Conservation (phyloP, 2,797 vertebrate species). For the Prunella strophiata region DNA sequence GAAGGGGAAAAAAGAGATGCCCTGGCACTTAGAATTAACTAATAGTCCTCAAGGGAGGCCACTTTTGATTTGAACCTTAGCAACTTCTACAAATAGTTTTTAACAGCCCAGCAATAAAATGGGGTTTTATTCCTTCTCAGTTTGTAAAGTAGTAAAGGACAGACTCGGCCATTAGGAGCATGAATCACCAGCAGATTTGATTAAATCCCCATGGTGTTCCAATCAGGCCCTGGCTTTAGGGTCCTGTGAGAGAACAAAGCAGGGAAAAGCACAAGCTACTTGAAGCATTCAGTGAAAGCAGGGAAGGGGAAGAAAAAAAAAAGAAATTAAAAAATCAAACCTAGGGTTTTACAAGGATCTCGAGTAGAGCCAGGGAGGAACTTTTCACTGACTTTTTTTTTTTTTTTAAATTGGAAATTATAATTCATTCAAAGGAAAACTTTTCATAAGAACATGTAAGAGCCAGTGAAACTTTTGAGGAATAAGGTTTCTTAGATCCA, state of each 20-base stretch:
- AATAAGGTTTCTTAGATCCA: neutral
- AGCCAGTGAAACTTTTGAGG: neutral
- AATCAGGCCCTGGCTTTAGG: constrained; percentile 33
- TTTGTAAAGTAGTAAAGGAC: constrained; percentile 67
- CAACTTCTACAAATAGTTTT: constrained; percentile 78
- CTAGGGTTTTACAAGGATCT: neutral
- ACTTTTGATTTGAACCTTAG: constrained; percentile 77
- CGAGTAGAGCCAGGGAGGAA: neutral
- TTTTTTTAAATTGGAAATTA: neutral
- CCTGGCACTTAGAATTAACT: constrained; percentile 70
- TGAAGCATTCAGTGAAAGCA: neutral
- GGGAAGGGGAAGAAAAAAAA: neutral
- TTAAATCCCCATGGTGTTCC: constrained; percentile 54
- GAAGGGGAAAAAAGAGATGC: constrained; percentile 33
- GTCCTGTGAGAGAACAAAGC: neutral
- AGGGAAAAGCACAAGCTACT: constrained; percentile 14
- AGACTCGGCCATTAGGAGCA: constrained; percentile 42
- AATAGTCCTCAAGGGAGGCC: constrained; percentile 71
- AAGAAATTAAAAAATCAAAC: neutral
- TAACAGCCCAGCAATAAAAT: constrained; percentile 73
- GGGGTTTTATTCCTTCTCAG: constrained; percentile 68
- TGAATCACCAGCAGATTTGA: constrained; percentile 52
- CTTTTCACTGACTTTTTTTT: constrained; percentile 12
- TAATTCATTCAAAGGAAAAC: neutral
- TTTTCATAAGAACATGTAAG: neutral